Percentiles rank a stretch among this genome's conserved stretches.
These are phyloP conservation scores for Reticulitermes lucifugus DNA, from an alignment of 2,888 invertebrate species.

Conservation along the genomic window DNA sequence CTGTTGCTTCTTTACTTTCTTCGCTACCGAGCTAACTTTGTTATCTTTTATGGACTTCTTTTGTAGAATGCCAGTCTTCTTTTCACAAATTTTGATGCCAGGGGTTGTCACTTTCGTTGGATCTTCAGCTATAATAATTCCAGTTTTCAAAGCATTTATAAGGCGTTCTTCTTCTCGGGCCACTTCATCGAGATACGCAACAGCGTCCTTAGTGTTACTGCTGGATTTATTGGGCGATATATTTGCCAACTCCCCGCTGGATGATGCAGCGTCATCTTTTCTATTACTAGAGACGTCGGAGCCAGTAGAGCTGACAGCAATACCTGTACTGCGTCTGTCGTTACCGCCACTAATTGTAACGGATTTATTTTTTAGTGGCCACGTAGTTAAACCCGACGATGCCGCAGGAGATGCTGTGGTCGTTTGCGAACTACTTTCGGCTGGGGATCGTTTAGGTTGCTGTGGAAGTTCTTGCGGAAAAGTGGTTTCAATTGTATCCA, in stretches of 20 bases:
- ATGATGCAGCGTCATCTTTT: constrained; percentile 51
- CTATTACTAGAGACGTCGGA: constrained; percentile 48
- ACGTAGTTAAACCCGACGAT: constrained; percentile 65
- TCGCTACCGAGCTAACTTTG: neutral
- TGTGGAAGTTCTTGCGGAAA: constrained; percentile 73
- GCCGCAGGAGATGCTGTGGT: neutral
- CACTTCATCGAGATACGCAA: constrained; percentile 71
- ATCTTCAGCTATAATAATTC: constrained; percentile 71
- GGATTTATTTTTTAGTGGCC: constrained; percentile 72
- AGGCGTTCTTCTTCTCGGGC: constrained; percentile 85
- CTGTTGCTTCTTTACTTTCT: constrained; percentile 27
- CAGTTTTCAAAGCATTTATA: constrained; percentile 82
- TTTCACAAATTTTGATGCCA: constrained; percentile 27
- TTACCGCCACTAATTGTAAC: constrained; percentile 57
- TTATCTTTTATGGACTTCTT: constrained; percentile 47
- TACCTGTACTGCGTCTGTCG: constrained; percentile 52
- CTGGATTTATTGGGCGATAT: constrained; percentile 52
- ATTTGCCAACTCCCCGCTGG: constrained; percentile 54
- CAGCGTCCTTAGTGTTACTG: constrained; percentile 61
- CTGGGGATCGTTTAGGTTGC: constrained; percentile 62
- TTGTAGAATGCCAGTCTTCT: constrained; percentile 31
- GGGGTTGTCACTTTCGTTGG: constrained; percentile 55
- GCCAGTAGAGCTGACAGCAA: constrained; percentile 47
- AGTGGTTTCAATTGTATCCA: constrained; percentile 74
- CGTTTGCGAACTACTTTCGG: constrained; percentile 50